phyloP scores from a whole-genome alignment of 2,888 invertebrate species.

The Celastrina argiolus region DNA sequence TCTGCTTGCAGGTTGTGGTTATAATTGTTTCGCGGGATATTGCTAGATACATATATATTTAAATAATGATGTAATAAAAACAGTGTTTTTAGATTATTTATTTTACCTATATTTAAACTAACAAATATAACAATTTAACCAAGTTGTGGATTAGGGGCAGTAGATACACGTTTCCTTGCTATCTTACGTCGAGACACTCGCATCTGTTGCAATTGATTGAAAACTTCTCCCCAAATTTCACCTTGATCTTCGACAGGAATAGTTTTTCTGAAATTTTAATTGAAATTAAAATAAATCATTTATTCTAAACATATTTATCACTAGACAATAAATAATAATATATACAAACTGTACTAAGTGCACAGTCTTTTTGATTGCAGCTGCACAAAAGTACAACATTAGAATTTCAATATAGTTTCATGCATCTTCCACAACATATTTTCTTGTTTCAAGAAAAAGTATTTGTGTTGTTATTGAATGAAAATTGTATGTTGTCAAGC shows the following conservation, averaged over 20 bases:
- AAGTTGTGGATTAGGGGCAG: slow-evolving; percentile 57
- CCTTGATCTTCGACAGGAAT: slow-evolving; percentile 93
- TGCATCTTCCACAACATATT: no score
- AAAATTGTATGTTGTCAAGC: no score
- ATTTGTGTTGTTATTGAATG: no score
- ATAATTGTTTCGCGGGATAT: no score
- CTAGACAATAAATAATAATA: no score
- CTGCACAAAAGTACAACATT: no score
- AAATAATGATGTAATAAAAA: neutral
- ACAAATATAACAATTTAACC: slow-evolving; percentile 41
- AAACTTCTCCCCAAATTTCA: slow-evolving; percentile 90
- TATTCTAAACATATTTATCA: neutral
- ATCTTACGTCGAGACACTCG: slow-evolving; percentile 79
- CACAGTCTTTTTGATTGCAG: no score
- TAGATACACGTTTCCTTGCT: slow-evolving; percentile 58
- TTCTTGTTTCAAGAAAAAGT: no score
- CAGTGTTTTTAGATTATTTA: slow-evolving; percentile 18
- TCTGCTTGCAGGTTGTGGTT: no score
- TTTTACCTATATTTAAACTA: slow-evolving; percentile 16
- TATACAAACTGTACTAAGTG: no score
- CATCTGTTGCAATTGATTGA: slow-evolving; percentile 84
- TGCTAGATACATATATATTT: no score
- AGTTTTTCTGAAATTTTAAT: slow-evolving; percentile 77
- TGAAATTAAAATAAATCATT: neutral
- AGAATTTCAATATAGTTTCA: no score